Conservation (phyloP, 2,797 vertebrate genomes). For the Florisuga fusca region DNA sequence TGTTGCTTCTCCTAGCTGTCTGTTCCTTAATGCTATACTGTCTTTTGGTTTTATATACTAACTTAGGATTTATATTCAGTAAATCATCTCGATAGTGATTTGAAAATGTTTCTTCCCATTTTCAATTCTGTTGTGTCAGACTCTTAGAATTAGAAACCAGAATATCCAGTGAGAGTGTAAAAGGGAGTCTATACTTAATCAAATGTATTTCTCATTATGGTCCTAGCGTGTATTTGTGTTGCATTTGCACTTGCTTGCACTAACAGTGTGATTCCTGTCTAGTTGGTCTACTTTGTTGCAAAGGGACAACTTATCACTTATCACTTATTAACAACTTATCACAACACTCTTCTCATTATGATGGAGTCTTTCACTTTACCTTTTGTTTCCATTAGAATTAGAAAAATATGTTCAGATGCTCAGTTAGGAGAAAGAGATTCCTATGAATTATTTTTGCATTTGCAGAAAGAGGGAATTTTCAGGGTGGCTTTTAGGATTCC, state of each 20-base stretch:
- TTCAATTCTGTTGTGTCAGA: neutral
- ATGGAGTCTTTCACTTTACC: neutral
- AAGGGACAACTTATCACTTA: neutral
- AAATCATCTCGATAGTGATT: neutral
- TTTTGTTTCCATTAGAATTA: neutral
- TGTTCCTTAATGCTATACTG: neutral
- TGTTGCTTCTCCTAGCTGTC: neutral
- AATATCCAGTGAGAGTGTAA: neutral
- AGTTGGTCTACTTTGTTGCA: neutral
- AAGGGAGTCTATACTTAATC: neutral
- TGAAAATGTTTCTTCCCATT: neutral
- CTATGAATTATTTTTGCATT: neutral
- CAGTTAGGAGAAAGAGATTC: neutral
- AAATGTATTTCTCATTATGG: neutral
- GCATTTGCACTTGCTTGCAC: neutral
- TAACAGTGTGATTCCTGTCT: neutral
- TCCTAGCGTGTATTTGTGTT: neutral
- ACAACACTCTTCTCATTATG: neutral
- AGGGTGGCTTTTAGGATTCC: neutral
- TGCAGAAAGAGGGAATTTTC: neutral
- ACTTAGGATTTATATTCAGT: neutral
- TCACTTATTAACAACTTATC: neutral
- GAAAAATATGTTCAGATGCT: neutral
- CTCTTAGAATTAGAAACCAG: neutral
- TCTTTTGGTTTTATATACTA: neutral